Evolutionary conservation across 2,113 vertebrate species (phyloP).

Genomic region (Sprattus sprattus): DNA sequence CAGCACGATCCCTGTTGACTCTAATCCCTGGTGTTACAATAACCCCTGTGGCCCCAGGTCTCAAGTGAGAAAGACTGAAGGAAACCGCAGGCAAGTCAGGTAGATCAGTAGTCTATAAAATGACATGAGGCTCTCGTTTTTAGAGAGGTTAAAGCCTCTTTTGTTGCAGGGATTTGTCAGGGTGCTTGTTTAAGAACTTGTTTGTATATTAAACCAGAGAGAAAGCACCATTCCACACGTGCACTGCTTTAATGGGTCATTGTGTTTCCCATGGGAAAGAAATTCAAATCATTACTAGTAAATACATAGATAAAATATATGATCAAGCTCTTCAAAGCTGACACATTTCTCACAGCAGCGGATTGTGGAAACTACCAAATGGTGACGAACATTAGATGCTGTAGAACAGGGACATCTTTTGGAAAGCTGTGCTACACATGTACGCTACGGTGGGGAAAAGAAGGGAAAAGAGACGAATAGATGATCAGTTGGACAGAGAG

Average conservation of each 20-base stretch:
- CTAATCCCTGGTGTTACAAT: conserved; percentile 31
- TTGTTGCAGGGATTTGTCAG: neutral
- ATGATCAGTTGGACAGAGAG: neutral
- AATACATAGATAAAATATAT: neutral
- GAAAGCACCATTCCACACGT: neutral
- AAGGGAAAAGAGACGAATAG: neutral
- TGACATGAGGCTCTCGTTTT: neutral
- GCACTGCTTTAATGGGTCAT: neutral
- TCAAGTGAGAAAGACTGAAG: neutral
- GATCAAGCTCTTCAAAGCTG: neutral
- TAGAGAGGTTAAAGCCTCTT: neutral
- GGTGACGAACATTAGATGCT: neutral
- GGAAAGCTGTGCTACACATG: neutral
- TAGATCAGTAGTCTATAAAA: neutral
- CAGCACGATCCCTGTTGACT: conserved; percentile 40
- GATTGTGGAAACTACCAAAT: neutral
- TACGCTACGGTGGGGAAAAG: neutral
- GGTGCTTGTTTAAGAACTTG: neutral
- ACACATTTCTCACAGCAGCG: neutral
- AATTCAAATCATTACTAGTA: neutral
- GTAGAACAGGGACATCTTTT: neutral
- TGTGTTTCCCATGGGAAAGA: neutral
- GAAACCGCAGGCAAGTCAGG: neutral
- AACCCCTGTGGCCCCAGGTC: neutral
- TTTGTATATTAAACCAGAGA: neutral